These are phyloP conservation scores for Porites lobata DNA, from an alignment of 92 coral and sea anemone genomes.

Conservation along the genomic window DNA sequence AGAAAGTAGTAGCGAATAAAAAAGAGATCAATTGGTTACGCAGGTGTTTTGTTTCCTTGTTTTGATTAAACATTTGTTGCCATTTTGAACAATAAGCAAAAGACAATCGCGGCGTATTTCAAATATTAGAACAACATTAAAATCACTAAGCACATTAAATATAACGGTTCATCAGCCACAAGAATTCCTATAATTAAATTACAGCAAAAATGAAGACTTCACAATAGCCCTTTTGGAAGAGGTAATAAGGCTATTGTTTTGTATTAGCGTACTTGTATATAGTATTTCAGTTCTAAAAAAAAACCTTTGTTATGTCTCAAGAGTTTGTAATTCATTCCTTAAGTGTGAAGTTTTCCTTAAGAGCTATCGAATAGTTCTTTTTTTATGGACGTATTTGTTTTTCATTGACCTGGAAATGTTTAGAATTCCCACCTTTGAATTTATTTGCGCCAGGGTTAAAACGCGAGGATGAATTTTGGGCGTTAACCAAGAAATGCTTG, in stretches of 20 bases:
- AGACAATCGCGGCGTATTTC: background rate
- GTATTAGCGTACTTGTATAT: too few relatives aligned
- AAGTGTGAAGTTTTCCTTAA: background rate
- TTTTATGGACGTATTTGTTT: background rate
- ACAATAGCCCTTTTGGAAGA: too few relatives aligned
- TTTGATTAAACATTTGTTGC: background rate
- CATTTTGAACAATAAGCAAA: background rate
- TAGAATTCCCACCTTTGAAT: too few relatives aligned
- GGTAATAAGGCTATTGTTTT: too few relatives aligned
- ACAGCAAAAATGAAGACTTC: too few relatives aligned
- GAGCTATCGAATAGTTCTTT: background rate
- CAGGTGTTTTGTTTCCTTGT: conserved; percentile 12
- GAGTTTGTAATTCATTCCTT: background rate
- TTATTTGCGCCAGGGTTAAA: too few relatives aligned
- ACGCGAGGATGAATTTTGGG: background rate
- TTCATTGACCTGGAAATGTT: background rate
- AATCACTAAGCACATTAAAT: too few relatives aligned
- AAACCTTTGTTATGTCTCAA: background rate
- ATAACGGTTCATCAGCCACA: too few relatives aligned
- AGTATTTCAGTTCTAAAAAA: too few relatives aligned
- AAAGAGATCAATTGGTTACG: background rate
- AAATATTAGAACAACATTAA: too few relatives aligned
- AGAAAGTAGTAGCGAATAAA: background rate
- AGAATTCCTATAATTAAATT: too few relatives aligned
- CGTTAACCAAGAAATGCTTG: background rate